Conservation (phyloP, 2,797 vertebrate genomes). For the Sternotherus odoratus region DNA sequence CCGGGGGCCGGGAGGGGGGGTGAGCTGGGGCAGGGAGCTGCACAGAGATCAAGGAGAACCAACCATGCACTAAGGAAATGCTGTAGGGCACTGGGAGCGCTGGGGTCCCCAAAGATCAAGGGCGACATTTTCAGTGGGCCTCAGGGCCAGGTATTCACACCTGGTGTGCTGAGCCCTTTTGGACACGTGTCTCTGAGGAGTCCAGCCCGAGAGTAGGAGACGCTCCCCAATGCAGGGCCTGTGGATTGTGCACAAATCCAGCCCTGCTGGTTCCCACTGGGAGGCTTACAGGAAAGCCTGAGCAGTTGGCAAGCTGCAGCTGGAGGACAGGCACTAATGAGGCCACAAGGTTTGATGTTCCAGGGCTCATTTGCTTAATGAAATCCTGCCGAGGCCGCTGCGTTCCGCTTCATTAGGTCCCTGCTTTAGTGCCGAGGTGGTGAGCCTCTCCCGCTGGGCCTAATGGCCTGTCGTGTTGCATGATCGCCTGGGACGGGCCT, state of each 20-base stretch:
- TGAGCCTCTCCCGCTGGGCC: not conserved
- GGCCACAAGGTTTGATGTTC: not conserved
- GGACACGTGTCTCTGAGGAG: not conserved
- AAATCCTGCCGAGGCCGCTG: not conserved
- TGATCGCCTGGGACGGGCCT: not conserved
- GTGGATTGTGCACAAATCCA: not conserved
- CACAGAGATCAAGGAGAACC: not conserved
- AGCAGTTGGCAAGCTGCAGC: not conserved
- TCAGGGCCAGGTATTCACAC: not conserved
- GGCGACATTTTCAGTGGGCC: not conserved
- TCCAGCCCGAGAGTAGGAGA: not conserved
- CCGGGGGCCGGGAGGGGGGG: not conserved
- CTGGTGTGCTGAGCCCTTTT: not conserved
- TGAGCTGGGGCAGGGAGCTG: not conserved
- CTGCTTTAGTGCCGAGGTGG: not conserved
- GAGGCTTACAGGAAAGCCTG: accelerated
- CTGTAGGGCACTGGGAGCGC: not conserved
- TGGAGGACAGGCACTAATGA: not conserved
- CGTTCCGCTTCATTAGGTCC: not conserved
- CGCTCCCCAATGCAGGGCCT: not conserved
- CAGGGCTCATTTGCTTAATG: not conserved
- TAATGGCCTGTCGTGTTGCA: not conserved
- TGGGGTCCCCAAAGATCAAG: not conserved
- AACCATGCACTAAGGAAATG: not conserved
- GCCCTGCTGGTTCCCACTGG: not conserved